Conservation (phyloP, 23 tunicate species). For the Diplosoma virens region DNA sequence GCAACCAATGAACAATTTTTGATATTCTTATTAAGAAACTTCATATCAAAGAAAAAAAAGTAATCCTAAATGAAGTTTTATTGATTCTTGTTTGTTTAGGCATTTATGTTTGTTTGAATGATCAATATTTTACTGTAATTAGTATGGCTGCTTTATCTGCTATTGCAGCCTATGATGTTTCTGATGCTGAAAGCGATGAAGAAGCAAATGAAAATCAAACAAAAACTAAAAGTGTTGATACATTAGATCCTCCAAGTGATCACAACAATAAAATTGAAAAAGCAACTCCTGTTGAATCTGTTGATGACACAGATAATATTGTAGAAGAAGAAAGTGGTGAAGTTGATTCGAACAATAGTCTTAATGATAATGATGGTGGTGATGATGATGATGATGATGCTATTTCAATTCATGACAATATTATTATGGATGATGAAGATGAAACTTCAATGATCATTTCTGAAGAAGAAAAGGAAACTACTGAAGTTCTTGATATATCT, state of each 20-base stretch:
- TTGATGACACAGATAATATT: slow-evolving; percentile 25
- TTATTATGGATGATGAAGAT: slow-evolving; percentile 27
- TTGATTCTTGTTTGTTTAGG: too few relatives aligned
- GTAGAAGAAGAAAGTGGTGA: slow-evolving; percentile 13
- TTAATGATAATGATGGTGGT: neutral
- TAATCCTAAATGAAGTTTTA: too few relatives aligned
- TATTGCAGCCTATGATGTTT: slow-evolving; percentile 71
- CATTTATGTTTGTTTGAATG: too few relatives aligned
- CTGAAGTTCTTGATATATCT: neutral
- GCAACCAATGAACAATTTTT: too few relatives aligned
- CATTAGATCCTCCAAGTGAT: neutral
- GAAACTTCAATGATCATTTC: slow-evolving; percentile 19
- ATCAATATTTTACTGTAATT: too few relatives aligned
- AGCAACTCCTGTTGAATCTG: neutral
- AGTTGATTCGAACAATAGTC: neutral
- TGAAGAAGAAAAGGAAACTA: slow-evolving; percentile 23
- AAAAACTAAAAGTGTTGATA: neutral
- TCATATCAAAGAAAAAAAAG: too few relatives aligned
- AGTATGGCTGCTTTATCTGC: slow-evolving; percentile 89
- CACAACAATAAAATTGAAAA: neutral
- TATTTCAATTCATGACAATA: slow-evolving; percentile 12
- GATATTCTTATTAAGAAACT: too few relatives aligned
- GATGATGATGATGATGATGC: slow-evolving; percentile 35
- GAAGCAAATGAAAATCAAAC: slow-evolving; percentile 11
- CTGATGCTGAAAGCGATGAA: slow-evolving; percentile 71